phyloP scores from a whole-genome alignment of 1,140 invertebrate species.

The Drosophila mojavensis region DNA sequence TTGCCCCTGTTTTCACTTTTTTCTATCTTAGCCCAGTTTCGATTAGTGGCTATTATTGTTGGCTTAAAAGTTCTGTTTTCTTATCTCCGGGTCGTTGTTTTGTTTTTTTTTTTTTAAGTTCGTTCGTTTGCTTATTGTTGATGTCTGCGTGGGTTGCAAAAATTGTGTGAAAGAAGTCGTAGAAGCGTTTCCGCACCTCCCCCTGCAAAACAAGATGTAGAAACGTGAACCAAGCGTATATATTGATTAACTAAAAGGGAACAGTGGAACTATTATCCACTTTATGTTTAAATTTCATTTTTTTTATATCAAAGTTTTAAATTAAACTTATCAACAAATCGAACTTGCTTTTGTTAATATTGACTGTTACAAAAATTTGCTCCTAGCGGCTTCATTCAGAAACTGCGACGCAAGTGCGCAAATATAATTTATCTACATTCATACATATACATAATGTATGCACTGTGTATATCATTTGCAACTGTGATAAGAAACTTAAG shows the following conservation, averaged over 20 bases:
- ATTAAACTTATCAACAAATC: neutral
- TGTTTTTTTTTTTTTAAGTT: slow-evolving; percentile 29
- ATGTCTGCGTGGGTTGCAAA: slow-evolving; percentile 20
- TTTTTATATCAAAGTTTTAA: neutral
- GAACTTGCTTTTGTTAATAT: slow-evolving; percentile 6
- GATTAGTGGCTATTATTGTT: slow-evolving; percentile 39
- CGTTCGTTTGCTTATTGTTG: slow-evolving; percentile 60
- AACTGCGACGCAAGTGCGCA: slow-evolving; percentile 50
- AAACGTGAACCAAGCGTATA: neutral
- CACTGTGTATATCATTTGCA: slow-evolving; percentile 55
- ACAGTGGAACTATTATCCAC: slow-evolving; percentile 14
- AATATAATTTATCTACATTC: neutral
- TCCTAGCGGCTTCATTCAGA: neutral
- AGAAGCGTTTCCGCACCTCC: slow-evolving; percentile 81
- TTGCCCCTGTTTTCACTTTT: slow-evolving; percentile 14
- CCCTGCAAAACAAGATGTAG: slow-evolving; percentile 66
- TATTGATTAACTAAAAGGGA: neutral
- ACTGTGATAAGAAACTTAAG: slow-evolving; percentile 56
- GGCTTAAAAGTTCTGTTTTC: slow-evolving; percentile 50
- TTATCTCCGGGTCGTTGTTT: slow-evolving; percentile 23
- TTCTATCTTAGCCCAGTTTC: slow-evolving; percentile 39
- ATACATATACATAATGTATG: slow-evolving; percentile 35
- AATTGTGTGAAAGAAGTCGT: slow-evolving; percentile 64
- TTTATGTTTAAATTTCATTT: neutral
- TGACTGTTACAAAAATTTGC: slow-evolving; percentile 9